Evolutionary conservation across 2,797 vertebrate genomes (phyloP).

Genomic region (Brachyalestes nurse): DNA sequence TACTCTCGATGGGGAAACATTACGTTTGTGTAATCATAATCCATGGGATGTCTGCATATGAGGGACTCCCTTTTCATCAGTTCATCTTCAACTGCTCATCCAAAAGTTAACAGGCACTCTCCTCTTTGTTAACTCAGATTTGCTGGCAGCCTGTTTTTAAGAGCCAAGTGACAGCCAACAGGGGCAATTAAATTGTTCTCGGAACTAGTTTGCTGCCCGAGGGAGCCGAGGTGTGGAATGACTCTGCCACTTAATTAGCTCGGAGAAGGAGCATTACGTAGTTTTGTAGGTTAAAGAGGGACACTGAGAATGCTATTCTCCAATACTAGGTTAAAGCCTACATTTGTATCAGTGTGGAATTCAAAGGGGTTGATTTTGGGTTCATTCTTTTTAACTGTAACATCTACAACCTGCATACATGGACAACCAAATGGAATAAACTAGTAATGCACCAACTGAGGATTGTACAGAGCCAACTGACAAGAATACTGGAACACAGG

Average conservation of each 20-base stretch:
- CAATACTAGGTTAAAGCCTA: neutral
- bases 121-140: constrained; percentile 39
- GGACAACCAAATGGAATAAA: neutral
- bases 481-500: neutral
- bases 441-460: neutral
- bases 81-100: constrained; percentile 22
- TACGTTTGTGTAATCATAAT: constrained; percentile 18
- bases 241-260: constrained; percentile 60
- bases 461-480: too few relatives aligned
- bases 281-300: constrained; percentile 60
- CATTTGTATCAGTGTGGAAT: neutral
- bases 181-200: constrained; percentile 55
- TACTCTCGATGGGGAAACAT: neutral
- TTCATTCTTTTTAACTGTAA: neutral
- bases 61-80: constrained; percentile 14
- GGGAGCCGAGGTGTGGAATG: constrained; percentile 51
- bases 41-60: constrained; percentile 1
- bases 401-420: neutral
- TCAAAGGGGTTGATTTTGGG: neutral
- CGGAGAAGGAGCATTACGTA: constrained; percentile 33
- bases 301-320: neutral
- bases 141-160: constrained; percentile 48
- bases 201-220: constrained; percentile 64
- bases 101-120: constrained; percentile 31
- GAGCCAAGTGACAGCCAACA: constrained; percentile 46